These are phyloP conservation scores for Iselma pallidipennis DNA, from an alignment of 2,888 invertebrate species.

Conservation along the genomic window DNA sequence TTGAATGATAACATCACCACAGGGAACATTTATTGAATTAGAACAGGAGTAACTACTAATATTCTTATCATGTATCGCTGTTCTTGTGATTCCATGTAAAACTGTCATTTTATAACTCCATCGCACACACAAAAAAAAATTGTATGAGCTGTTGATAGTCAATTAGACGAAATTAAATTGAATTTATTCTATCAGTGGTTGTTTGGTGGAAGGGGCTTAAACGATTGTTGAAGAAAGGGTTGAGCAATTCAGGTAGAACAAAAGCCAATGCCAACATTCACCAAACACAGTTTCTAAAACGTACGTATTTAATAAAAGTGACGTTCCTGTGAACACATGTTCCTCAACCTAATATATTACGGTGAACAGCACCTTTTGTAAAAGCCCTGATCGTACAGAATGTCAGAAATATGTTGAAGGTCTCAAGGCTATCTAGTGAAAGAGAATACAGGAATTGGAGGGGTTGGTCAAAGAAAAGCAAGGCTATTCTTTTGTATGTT, in stretches of 20 bases:
- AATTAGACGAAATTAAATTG: too few relatives aligned
- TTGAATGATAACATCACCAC: not conserved
- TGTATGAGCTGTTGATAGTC: too few relatives aligned
- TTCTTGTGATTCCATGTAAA: not conserved
- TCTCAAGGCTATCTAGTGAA: slow-evolving; percentile 30
- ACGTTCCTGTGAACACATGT: slow-evolving; percentile 39
- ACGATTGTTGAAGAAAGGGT: slow-evolving; percentile 11
- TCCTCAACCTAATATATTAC: slow-evolving; percentile 45
- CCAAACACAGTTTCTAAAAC: slow-evolving; percentile 8
- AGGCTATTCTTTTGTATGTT: not conserved
- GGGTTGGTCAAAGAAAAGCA: not conserved
- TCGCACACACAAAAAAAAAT: not conserved
- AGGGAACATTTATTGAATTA: not conserved
- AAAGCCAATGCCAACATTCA: slow-evolving; percentile 9
- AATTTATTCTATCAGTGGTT: too few relatives aligned
- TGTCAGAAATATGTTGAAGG: slow-evolving; percentile 44
- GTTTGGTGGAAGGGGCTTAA: too few relatives aligned
- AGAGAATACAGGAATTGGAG: slow-evolving; percentile 11
- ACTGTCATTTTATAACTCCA: not conserved
- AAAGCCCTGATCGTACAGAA: slow-evolving; percentile 37
- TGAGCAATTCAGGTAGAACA: slow-evolving; percentile 18
- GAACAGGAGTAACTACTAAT: not conserved
- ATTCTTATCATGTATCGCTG: not conserved
- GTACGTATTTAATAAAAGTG: slow-evolving; percentile 28
- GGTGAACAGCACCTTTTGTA: slow-evolving; percentile 40